Evolutionary conservation across 2,797 vertebrate species (phyloP), one percentile per base, ranked within the genome.

Genomic region (Enteromius fasciolatus): DNA sequence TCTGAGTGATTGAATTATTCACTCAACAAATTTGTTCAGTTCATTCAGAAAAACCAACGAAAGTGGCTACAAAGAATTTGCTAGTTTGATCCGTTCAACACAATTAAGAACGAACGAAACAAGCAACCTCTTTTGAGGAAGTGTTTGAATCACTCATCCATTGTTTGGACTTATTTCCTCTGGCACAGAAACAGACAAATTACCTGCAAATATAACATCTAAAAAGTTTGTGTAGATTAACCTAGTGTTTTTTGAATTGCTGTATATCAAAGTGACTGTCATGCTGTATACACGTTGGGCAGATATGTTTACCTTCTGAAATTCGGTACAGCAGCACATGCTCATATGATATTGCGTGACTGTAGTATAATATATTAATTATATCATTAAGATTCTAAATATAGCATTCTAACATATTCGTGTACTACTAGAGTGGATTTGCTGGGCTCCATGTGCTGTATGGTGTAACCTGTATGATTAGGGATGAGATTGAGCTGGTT

Each of bases 401-500:
- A 15, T 69, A 25, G 33, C 52, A 25, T 41, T 63, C 17, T 63
- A 46, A 31, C 23, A 31, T 76, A 36, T 76, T 63, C 25, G 63
- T 59, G 18, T 76, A 28, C 48, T 17, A 39, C 12, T 31, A 18
- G 20, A 44, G 31, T 14, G 57, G 61, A 82, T 59, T 54, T 54
- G 33, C 50, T 12, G 10, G 44, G 33, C 46, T 75, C 44, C 46
- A 28, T 66, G 41, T 75, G 70, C 33, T 59, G 48, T 44, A 46
- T 54, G 17, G 3, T 44, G 41, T 75, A 74, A 74, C 67, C 52
- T 39, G 18, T 50, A n/a, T 72, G 36, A 70, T 64, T 48, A 64
- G 41, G 59, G 48, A 41, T 75, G 48, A 54, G 67, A 61, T 36
- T 68, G 61, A 64, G 61, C 39, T 39, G 77, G 74, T 33, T 81